These are phyloP conservation scores for Pangasius mekongensis DNA, from an alignment of 2,797 vertebrate species.

Conservation along the genomic window DNA sequence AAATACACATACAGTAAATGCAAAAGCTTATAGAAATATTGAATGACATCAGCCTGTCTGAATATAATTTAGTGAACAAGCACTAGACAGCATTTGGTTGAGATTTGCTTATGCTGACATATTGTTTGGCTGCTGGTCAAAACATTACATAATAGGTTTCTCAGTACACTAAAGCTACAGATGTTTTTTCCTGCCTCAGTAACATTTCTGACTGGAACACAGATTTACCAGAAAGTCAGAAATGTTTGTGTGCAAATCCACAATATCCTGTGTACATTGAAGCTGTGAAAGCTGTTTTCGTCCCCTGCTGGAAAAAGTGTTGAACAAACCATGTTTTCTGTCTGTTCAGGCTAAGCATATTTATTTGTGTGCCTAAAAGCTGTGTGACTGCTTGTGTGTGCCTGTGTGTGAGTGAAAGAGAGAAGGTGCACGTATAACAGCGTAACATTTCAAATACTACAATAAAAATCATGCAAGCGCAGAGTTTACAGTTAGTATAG, in stretches of 20 bases:
- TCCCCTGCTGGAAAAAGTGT: neutral
- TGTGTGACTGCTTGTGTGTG: neutral
- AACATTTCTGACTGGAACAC: constrained; percentile 22
- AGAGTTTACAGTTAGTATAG: neutral
- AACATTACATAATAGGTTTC: constrained; percentile 43
- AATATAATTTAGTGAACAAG: constrained; percentile 28
- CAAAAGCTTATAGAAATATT: neutral
- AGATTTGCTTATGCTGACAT: constrained; percentile 48
- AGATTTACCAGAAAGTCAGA: neutral
- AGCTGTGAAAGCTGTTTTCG: neutral
- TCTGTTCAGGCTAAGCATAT: neutral
- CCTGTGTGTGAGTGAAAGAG: neutral
- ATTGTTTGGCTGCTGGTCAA: constrained; percentile 37
- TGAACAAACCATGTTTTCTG: neutral
- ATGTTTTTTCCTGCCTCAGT: constrained; percentile 23
- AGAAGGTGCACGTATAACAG: neutral
- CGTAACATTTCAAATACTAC: neutral
- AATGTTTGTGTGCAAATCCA: neutral
- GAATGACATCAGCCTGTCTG: constrained; percentile 4
- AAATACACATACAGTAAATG: neutral
- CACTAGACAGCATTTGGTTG: constrained; percentile 15
- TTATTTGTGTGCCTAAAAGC: neutral
- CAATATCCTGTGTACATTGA: neutral
- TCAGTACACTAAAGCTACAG: constrained; percentile 18
- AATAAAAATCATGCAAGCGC: neutral